These are phyloP conservation scores for Sceliomorpha sp. DNA, from an alignment of 2,888 invertebrate genomes.

Conservation along the genomic window DNA sequence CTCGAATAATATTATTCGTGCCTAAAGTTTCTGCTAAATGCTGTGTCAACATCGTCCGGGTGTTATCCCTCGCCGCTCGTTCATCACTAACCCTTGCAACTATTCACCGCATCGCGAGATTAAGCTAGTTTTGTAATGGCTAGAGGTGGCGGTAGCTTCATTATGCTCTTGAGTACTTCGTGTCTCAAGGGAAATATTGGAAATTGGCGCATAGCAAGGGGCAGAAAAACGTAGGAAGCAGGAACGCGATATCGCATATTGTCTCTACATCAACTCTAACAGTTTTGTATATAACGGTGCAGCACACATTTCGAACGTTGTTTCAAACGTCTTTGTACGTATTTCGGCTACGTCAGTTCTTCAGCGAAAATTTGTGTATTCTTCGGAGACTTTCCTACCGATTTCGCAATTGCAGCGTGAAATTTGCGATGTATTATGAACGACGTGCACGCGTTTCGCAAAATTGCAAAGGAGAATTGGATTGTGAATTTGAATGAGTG, in stretches of 20 bases:
- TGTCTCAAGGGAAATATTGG: constrained; percentile 37
- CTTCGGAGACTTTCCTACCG: no score
- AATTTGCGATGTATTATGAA: constrained; percentile 41
- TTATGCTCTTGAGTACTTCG: constrained; percentile 13
- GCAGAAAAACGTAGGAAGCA: constrained; percentile 9
- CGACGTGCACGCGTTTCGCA: constrained; percentile 34
- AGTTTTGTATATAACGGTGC: no score
- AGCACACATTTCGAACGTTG: no score
- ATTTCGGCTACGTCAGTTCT: no score
- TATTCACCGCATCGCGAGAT: constrained; percentile 45
- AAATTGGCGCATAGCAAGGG: constrained; percentile 26
- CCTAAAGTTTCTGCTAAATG: constrained; percentile 65
- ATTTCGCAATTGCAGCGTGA: constrained; percentile 22
- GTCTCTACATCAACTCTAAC: no score
- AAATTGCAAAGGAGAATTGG: constrained; percentile 48
- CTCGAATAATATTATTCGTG: constrained; percentile 67
- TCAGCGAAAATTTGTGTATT: no score
- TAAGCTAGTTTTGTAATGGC: constrained; percentile 51
- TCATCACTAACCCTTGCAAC: constrained; percentile 48
- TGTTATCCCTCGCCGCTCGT: constrained; percentile 46
- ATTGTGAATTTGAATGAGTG: constrained; percentile 50
- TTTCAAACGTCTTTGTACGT: no score
- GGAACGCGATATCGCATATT: no score
- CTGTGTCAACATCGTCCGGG: constrained; percentile 60
- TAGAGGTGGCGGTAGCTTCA: constrained; percentile 32